A percentile compares a stretch with the other conserved stretches of the same genome.
phyloP scores from a whole-genome alignment of 2,888 invertebrate genomes.

The Lacanobia wlatinum region DNA sequence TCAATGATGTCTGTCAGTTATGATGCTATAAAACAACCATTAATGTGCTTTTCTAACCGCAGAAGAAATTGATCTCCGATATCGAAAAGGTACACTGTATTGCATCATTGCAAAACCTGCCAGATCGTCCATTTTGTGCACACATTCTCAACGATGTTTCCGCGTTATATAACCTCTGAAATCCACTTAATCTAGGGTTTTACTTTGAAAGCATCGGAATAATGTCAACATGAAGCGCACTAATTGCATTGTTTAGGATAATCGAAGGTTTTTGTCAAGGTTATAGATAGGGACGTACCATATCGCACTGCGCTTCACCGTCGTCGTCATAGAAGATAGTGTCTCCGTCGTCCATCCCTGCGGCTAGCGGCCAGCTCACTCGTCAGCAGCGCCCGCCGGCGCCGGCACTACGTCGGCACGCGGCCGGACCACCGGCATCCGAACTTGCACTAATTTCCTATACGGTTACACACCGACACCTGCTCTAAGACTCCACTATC shows the following conservation, averaged over 20 bases:
- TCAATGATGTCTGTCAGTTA: conserved; percentile 39
- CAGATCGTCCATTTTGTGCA: conserved; percentile 77
- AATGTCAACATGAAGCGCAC: conserved; percentile 48
- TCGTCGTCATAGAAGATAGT: conserved; percentile 90
- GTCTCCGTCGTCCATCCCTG: conserved; percentile 90
- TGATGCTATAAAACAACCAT: conserved; percentile 40
- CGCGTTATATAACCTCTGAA: conserved; percentile 70
- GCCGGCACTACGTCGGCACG: conserved; percentile 85
- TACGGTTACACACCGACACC: conserved; percentile 74
- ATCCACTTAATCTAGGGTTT: conserved; percentile 33
- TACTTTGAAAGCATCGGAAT: conserved; percentile 35
- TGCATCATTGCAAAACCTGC: conserved; percentile 70
- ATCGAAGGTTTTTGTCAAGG: conserved; percentile 70
- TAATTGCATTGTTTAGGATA: conserved; percentile 65
- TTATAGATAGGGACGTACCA: conserved; percentile 80
- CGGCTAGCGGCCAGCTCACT: conserved; percentile 79
- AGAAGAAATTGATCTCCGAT: conserved; percentile 64
- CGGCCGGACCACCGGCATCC: conserved; percentile 90
- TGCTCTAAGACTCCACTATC: conserved; percentile 74
- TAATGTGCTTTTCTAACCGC: conserved; percentile 35
- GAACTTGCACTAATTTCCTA: conserved; percentile 76
- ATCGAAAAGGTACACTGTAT: conserved; percentile 53
- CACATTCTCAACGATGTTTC: conserved; percentile 64
- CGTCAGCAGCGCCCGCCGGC: conserved; percentile 80
- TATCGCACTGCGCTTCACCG: conserved; percentile 88